Conservation (phyloP, 1,140 invertebrate species). For the Tenebrio molitor region DNA sequence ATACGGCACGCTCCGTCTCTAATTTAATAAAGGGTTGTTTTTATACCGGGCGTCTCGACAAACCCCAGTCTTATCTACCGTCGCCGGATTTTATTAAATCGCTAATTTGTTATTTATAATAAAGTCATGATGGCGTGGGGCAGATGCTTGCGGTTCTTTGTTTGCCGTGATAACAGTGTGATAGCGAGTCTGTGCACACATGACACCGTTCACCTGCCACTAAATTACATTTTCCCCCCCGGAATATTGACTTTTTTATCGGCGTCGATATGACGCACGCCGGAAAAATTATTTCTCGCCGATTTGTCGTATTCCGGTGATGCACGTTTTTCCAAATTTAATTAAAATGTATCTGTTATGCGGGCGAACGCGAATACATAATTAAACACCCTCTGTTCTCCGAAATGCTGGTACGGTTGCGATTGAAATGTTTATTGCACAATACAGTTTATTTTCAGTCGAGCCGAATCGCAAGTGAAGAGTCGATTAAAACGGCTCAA, state of each 20-base stretch:
- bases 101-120: slow-evolving; percentile 12
- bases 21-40: slow-evolving; percentile 9
- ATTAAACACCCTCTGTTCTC: slow-evolving; percentile 48
- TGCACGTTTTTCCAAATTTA: slow-evolving; percentile 11
- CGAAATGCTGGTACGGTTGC: slow-evolving; percentile 38
- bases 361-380: slow-evolving; percentile 49
- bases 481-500: neutral
- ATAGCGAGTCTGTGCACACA: slow-evolving; percentile 8
- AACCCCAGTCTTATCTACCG: neutral
- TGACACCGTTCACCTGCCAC: slow-evolving; percentile 4
- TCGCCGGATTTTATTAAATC: slow-evolving; percentile 7
- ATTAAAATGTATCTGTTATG: slow-evolving; percentile 45
- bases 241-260: neutral
- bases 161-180: slow-evolving; percentile 18
- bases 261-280: neutral
- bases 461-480: neutral
- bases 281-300: neutral
- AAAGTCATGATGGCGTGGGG: slow-evolving; percentile 10
- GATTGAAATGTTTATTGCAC: neutral
- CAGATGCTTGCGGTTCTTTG: slow-evolving; percentile 22
- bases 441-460: neutral
- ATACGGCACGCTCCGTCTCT: neutral
- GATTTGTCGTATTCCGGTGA: neutral
- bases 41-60: neutral
- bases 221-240: neutral